Evolutionary conservation across 1,140 invertebrate species (phyloP).

Genomic region (Akabosia matsudoensis): DNA sequence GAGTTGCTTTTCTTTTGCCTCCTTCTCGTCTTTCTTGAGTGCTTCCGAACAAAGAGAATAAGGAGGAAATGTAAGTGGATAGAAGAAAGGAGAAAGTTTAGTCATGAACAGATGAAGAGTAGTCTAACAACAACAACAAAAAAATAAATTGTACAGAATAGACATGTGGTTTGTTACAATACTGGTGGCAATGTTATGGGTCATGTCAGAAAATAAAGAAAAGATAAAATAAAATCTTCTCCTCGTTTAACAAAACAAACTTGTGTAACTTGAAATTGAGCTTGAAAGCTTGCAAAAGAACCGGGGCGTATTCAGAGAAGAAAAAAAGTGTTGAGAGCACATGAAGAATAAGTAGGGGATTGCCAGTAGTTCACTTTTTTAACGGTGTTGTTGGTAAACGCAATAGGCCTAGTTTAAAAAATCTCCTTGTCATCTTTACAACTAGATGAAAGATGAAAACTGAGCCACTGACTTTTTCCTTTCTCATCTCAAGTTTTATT

Average conservation of each 20-base stretch:
- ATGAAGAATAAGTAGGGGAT: too few species aligned
- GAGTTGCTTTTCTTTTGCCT: neutral
- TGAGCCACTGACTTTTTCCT: neutral
- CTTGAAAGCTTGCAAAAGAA: neutral
- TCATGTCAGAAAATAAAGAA: neutral
- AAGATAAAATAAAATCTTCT: constrained; percentile 4
- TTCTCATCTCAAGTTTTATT: neutral
- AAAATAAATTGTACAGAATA: too few species aligned
- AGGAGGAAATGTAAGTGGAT: neutral
- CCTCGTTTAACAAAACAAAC: neutral
- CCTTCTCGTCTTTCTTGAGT: neutral
- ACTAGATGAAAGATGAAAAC: neutral
- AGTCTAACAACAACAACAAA: too few species aligned
- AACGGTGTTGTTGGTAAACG: too few species aligned
- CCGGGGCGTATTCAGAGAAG: neutral
- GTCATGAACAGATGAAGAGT: neutral
- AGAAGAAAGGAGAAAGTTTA: neutral
- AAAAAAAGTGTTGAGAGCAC: too few species aligned
- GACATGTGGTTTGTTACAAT: too few species aligned
- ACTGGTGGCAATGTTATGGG: constrained; percentile 6
- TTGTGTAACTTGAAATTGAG: neutral
- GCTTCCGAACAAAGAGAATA: neutral
- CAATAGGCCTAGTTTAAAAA: too few species aligned
- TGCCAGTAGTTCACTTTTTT: too few species aligned
- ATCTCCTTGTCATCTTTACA: neutral